Percentiles rank a stretch among this genome's conserved stretches.
Conservation (phyloP, 2,797 vertebrate genomes). For the Momotus momota region DNA sequence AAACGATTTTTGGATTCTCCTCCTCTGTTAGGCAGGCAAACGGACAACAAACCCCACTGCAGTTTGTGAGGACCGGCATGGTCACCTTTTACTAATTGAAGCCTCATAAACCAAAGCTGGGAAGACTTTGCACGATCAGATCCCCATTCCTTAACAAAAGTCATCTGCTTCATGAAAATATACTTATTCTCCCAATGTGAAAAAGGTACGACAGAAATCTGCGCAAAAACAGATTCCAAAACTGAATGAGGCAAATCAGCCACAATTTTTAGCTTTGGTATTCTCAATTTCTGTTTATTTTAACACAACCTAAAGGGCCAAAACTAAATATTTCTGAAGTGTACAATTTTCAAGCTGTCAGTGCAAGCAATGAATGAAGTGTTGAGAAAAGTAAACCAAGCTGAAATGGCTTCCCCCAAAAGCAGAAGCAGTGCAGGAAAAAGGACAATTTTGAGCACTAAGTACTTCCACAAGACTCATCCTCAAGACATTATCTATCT, state of each 20-base stretch:
- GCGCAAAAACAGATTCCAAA: neutral
- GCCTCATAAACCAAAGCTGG: neutral
- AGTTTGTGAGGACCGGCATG: neutral
- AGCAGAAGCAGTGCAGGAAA: neutral
- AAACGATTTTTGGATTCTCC: slow-evolving; percentile 27
- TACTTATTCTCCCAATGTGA: rapidly evolving
- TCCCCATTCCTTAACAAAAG: neutral
- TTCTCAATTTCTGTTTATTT: neutral
- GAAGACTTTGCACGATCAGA: neutral
- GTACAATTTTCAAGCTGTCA: neutral
- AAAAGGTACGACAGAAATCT: neutral
- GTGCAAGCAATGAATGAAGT: neutral
- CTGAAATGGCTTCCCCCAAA: neutral
- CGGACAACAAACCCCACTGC: neutral
- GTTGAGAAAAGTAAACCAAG: rapidly evolving
- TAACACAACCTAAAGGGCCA: neutral
- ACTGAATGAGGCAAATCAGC: neutral
- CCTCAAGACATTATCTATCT: neutral
- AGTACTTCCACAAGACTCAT: neutral
- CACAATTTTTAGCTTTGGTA: neutral
- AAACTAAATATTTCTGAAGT: neutral
- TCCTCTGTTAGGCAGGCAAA: neutral
- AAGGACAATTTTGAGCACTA: neutral
- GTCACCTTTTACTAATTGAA: neutral
- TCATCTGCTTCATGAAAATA: neutral